A percentile compares a stretch with the other conserved stretches of the same genome.
Conservation (phyloP, 2,113 vertebrate genomes). For the Tautogolabrus adspersus region DNA sequence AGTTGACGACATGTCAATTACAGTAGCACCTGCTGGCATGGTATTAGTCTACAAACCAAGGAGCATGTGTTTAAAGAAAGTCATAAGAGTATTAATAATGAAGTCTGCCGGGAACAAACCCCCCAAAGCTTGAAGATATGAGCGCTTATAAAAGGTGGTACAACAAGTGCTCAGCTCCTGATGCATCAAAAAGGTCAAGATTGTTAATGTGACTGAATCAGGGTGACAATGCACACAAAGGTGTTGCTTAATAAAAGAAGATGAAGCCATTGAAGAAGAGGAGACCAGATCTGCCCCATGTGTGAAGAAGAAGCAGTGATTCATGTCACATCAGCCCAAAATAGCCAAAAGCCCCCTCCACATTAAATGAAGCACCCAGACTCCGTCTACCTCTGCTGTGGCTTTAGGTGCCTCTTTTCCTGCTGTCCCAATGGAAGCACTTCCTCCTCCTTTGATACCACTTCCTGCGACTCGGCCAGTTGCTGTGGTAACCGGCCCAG, state of each 20-base stretch:
- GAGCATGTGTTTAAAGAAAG: slow-evolving; percentile 49
- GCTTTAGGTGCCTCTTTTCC: slow-evolving; percentile 60
- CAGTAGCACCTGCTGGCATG: slow-evolving; percentile 29
- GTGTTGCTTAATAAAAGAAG: slow-evolving; percentile 23
- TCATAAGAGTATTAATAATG: slow-evolving; percentile 36
- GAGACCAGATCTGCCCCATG: neutral
- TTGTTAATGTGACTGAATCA: neutral
- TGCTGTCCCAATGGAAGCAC: slow-evolving; percentile 33
- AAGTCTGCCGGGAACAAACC: neutral
- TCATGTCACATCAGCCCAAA: slow-evolving; percentile 25
- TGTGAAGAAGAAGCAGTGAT: slow-evolving; percentile 31
- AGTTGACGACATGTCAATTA: slow-evolving; percentile 67
- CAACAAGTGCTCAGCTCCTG: slow-evolving; percentile 2
- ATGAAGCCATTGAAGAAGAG: slow-evolving; percentile 28
- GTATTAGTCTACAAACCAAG: slow-evolving; percentile 74
- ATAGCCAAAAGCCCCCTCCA: slow-evolving; percentile 40
- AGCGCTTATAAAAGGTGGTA: slow-evolving; percentile 4
- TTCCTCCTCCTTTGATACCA: slow-evolving; percentile 46
- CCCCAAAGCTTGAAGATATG: slow-evolving; percentile 9
- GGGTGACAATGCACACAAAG: neutral
- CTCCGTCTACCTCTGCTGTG: slow-evolving; percentile 71
- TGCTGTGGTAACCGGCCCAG: slow-evolving; percentile 45
- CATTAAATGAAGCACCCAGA: slow-evolving; percentile 1
- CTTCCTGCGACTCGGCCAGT: slow-evolving; percentile 45
- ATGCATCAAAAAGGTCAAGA: slow-evolving; percentile 13